A percentile compares a stretch with the other conserved stretches of the same genome.
These are phyloP conservation scores for Synchiropus splendidus DNA, from an alignment of 2,113 vertebrate genomes.

Conservation along the genomic window DNA sequence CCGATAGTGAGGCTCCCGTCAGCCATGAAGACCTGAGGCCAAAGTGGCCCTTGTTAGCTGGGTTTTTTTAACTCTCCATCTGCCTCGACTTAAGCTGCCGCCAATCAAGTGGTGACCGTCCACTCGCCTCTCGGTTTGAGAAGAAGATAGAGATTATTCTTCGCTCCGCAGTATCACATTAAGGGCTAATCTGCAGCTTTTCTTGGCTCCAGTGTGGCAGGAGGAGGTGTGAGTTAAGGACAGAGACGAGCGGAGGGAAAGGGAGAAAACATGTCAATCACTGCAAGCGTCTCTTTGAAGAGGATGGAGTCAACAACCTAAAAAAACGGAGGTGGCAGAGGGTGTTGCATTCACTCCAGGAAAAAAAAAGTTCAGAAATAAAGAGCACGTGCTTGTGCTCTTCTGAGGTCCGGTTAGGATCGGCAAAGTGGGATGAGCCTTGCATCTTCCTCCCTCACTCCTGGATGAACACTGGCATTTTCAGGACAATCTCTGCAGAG, in stretches of 20 bases:
- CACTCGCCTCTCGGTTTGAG: slow-evolving; percentile 17
- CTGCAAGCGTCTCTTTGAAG: slow-evolving; percentile 15
- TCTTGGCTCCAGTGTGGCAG: slow-evolving; percentile 27
- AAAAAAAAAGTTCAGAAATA: no score
- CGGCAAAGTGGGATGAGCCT: no score
- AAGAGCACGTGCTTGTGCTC: no score
- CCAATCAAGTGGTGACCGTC: slow-evolving; percentile 11
- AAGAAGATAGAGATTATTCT: slow-evolving; percentile 39
- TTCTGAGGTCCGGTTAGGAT: no score
- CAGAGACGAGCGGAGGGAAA: slow-evolving; percentile 17
- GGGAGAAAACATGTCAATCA: slow-evolving; percentile 47
- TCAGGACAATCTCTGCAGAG: no score
- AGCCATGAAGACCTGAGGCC: slow-evolving; percentile 15
- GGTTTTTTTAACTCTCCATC: slow-evolving; percentile 3
- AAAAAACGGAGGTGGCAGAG: neutral
- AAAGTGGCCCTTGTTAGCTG: slow-evolving; percentile 6
- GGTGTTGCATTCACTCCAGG: no score
- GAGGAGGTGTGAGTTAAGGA: slow-evolving; percentile 31
- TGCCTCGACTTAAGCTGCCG: no score
- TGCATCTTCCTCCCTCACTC: no score
- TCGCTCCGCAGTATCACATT: slow-evolving; percentile 29
- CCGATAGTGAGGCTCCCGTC: slow-evolving; percentile 18
- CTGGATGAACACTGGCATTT: no score
- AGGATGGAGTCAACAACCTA: slow-evolving; percentile 15
- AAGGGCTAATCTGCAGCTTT: slow-evolving; percentile 38